Conservation (phyloP, 2,113 vertebrate species). For the Terrapene triunguis region DNA sequence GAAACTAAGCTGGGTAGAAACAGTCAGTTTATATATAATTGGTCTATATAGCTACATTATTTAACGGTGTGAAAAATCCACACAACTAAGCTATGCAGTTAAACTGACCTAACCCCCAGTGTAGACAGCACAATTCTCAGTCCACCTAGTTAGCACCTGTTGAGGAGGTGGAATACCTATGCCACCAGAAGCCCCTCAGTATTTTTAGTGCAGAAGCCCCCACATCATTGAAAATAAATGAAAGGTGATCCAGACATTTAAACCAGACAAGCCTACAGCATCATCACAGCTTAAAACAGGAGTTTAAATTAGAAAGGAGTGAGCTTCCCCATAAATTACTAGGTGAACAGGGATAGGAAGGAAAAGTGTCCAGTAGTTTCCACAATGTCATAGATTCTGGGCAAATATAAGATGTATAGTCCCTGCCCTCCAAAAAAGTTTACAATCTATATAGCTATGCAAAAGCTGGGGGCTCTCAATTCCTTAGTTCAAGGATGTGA, state of each 20-base stretch:
- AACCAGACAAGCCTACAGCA: not conserved
- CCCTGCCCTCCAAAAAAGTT: accelerated
- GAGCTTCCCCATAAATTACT: not conserved
- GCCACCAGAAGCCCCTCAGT: too few species aligned
- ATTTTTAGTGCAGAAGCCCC: too few species aligned
- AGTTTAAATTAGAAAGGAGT: not conserved
- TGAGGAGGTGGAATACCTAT: not conserved
- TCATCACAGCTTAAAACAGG: not conserved
- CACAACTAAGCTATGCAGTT: not conserved
- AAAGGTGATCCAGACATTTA: not conserved
- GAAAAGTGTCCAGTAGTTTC: not conserved
- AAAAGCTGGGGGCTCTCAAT: accelerated
- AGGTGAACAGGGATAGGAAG: not conserved
- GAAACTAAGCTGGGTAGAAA: not conserved
- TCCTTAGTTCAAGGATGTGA: accelerated
- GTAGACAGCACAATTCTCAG: too few species aligned
- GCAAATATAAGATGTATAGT: not conserved
- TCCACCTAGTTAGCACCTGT: not conserved
- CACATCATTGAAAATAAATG: too few species aligned
- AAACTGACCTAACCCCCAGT: too few species aligned
- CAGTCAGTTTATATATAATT: not conserved
- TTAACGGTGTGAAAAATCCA: not conserved
- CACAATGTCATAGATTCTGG: not conserved
- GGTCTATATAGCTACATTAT: not conserved
- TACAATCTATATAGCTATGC: accelerated